Evolutionary conservation across 2,888 invertebrate species (phyloP).

Genomic region (Clepsis dumicolana): DNA sequence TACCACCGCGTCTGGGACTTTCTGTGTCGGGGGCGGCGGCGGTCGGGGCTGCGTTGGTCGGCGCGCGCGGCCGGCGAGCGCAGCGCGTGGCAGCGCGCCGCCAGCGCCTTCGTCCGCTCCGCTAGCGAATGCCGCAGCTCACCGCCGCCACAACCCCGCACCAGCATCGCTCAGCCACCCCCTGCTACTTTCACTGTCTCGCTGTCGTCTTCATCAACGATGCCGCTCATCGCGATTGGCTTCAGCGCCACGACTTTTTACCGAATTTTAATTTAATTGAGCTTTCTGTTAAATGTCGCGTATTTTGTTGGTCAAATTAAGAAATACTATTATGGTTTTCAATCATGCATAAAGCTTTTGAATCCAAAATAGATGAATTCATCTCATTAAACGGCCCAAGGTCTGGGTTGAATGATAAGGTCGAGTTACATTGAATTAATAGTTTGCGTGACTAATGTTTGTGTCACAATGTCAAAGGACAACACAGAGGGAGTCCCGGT

Average conservation of each 20-base stretch:
- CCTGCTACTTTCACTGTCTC: constrained; percentile 53
- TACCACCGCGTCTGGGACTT: constrained; percentile 89
- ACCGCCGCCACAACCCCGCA: constrained; percentile 78
- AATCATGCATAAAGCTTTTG: background rate
- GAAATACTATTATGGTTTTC: constrained; percentile 22
- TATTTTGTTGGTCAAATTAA: constrained; percentile 19
- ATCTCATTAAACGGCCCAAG: constrained; percentile 58
- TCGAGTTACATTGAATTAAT: constrained; percentile 47
- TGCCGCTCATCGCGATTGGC: constrained; percentile 54
- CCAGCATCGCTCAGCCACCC: constrained; percentile 76
- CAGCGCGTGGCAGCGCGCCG: constrained; percentile 79
- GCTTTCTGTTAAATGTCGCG: background rate
- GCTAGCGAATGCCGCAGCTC: constrained; percentile 82
- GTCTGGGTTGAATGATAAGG: constrained; percentile 68
- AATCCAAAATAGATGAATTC: constrained; percentile 34
- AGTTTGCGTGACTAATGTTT: constrained; percentile 38
- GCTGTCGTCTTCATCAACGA: constrained; percentile 52
- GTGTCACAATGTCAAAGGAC: constrained; percentile 20
- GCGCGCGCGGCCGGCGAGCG: constrained; percentile 72
- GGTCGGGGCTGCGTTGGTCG: constrained; percentile 66
- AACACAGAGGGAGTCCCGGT: constrained; percentile 32
- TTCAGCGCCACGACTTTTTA: constrained; percentile 10
- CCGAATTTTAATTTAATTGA: constrained; percentile 23
- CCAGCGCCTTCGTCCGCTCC: constrained; percentile 82
- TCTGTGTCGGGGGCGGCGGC: constrained; percentile 76